Evolutionary conservation across 2,113 vertebrate genomes (phyloP).

Genomic region (Toxotes jaculatrix): DNA sequence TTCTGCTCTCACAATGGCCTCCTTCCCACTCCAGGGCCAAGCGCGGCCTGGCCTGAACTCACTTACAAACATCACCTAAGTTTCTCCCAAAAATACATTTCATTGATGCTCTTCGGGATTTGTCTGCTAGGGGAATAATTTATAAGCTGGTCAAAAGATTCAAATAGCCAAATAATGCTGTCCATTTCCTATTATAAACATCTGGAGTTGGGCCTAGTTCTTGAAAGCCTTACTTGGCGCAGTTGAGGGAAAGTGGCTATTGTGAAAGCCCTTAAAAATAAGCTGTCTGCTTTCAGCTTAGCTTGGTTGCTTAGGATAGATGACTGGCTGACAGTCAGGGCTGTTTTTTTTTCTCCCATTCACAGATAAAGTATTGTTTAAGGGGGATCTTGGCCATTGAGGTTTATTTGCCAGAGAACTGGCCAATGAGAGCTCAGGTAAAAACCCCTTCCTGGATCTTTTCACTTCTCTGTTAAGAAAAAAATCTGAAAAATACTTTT

Average conservation of each 20-base stretch:
- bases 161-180: constrained; percentile 32
- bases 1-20: constrained; percentile 49
- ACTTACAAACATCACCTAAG: not conserved
- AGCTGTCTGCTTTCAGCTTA: constrained; percentile 25
- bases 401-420: constrained; percentile 19
- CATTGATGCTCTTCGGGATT: constrained; percentile 31
- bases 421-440: not conserved
- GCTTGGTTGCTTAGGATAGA: constrained; percentile 20
- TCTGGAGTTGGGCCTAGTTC: constrained; percentile 22
- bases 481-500: not conserved
- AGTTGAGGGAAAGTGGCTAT: constrained; percentile 35
- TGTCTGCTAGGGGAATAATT: constrained; percentile 14
- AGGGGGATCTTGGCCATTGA: constrained; percentile 14
- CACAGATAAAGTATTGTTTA: constrained; percentile 5
- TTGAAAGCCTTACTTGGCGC: constrained; percentile 33
- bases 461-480: not conserved
- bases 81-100: constrained; percentile 30
- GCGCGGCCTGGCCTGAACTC: not conserved
- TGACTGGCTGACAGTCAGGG: constrained; percentile 8
- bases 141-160: constrained; percentile 17
- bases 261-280: constrained; percentile 55
- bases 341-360: not conserved
- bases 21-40: constrained; percentile 38
- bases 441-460: not conserved
- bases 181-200: constrained; percentile 52